Evolutionary conservation across 2,797 vertebrate genomes (phyloP).

Genomic region (Betta splendens): DNA sequence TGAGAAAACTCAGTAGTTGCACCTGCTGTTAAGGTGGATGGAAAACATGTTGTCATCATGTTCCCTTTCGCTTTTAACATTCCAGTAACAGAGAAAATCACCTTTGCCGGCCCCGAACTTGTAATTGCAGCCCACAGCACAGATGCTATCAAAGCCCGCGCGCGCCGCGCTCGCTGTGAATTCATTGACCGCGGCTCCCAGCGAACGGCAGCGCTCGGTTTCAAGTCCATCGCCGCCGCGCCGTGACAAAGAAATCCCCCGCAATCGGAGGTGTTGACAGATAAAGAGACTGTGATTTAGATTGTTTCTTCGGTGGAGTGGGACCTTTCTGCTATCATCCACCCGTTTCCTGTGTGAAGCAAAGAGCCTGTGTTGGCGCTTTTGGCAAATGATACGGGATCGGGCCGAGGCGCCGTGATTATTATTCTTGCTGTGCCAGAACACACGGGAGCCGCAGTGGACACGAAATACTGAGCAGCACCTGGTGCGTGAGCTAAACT

Average conservation of each 20-base stretch:
- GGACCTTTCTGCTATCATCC: constrained; percentile 50
- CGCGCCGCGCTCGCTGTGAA: constrained; percentile 35
- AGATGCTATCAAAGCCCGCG: constrained; percentile 58
- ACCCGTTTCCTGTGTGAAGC: constrained; percentile 58
- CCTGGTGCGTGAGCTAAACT: constrained; percentile 70
- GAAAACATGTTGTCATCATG: constrained; percentile 22
- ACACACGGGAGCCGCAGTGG: constrained; percentile 52
- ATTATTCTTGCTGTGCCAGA: constrained; percentile 66
- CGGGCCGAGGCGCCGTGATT: constrained; percentile 57
- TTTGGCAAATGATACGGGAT: constrained; percentile 59
- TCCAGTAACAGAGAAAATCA: constrained; percentile 27
- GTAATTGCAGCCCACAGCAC: constrained; percentile 37
- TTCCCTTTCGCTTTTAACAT: constrained; percentile 14
- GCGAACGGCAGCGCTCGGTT: constrained; percentile 16
- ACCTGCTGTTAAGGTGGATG: constrained; percentile 10
- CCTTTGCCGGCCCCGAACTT: constrained; percentile 30
- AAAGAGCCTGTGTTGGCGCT: constrained; percentile 25
- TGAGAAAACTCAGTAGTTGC: too few species aligned
- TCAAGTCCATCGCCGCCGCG: constrained; percentile 40
- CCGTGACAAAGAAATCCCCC: not conserved
- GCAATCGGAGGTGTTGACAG: constrained; percentile 33
- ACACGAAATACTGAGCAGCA: constrained; percentile 69
- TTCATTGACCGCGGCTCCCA: constrained; percentile 25
- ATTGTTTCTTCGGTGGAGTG: constrained; percentile 38
- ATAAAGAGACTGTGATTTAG: constrained; percentile 47